A percentile compares a stretch with the other conserved stretches of the same genome.
phyloP scores from a whole-genome alignment of 2,888 invertebrate species.

The Nymphalis polychloros region DNA sequence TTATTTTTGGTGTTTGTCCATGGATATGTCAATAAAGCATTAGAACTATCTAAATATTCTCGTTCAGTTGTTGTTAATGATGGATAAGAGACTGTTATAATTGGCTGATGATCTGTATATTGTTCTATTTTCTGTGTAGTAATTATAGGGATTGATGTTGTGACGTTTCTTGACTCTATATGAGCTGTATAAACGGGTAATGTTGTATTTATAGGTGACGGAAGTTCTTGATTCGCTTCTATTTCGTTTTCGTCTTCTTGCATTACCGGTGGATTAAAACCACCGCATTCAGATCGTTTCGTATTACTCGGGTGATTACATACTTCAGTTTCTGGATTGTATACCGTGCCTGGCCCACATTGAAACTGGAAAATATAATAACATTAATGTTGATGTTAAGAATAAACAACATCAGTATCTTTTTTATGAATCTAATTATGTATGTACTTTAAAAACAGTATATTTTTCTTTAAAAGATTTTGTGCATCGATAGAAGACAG shows the following conservation, averaged over 20 bases:
- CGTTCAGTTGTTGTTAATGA: conserved; percentile 29
- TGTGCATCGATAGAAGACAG: conserved; percentile 88
- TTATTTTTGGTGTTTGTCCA: conserved; percentile 30
- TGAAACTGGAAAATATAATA: conserved; percentile 78
- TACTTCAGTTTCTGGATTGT: conserved; percentile 84
- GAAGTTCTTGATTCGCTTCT: conserved; percentile 58
- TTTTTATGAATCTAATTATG: too few species aligned
- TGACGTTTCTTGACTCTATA: conserved; percentile 22
- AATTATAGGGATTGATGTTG: conserved; percentile 1
- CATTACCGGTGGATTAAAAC: conserved; percentile 41
- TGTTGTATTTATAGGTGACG: conserved; percentile 59
- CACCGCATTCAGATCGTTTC: conserved; percentile 85
- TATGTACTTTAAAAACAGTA: conserved; percentile 77
- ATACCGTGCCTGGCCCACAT: conserved; percentile 89
- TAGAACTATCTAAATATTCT: conserved; percentile 19
- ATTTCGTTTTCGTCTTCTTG: conserved; percentile 73
- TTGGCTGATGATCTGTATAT: conserved; percentile 4
- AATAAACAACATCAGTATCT: neutral
- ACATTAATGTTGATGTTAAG: neutral
- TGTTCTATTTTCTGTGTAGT: conserved; percentile 8
- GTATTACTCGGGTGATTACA: conserved; percentile 88
- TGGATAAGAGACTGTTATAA: conserved; percentile 29
- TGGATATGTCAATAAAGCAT: conserved; percentile 32
- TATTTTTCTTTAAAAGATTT: conserved; percentile 80
- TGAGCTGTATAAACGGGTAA: conserved; percentile 43